These are phyloP conservation scores for Drosophila guanche DNA, from an alignment of 1,140 invertebrate genomes.

Conservation along the genomic window DNA sequence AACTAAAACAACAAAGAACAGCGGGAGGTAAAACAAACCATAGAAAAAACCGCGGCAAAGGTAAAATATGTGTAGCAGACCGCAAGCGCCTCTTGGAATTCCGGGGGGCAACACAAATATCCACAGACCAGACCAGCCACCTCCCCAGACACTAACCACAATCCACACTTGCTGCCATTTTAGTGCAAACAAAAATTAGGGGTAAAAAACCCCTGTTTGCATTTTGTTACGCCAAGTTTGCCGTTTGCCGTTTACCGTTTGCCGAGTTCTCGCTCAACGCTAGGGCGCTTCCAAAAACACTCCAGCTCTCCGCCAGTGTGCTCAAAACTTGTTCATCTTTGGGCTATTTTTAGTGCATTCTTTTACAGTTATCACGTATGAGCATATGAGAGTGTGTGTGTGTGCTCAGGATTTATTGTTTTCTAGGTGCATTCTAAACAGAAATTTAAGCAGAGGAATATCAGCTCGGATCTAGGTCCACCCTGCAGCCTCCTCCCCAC, in stretches of 20 bases:
- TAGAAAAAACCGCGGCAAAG: constrained; percentile 22
- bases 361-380: constrained; percentile 26
- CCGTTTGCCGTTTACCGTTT: too few species aligned
- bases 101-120: constrained; percentile 49
- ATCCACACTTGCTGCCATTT: constrained; percentile 33
- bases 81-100: constrained; percentile 23
- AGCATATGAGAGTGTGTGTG: constrained; percentile 1
- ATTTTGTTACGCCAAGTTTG: constrained; percentile 70
- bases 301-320: background rate
- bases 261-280: constrained; percentile 21
- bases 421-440: constrained; percentile 58
- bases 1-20: constrained; percentile 27
- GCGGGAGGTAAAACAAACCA: background rate
- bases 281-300: background rate
- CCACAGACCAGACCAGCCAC: background rate
- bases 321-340: constrained; percentile 7
- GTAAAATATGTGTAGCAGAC: constrained; percentile 40
- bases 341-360: constrained; percentile 52
- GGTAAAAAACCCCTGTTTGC: constrained; percentile 52
- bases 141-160: background rate
- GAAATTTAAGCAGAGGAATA: constrained; percentile 49
- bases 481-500: constrained; percentile 8
- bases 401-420: constrained; percentile 51
- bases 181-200: constrained; percentile 21
- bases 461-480: constrained; percentile 31